Conservation (phyloP, 2,113 vertebrate genomes). For the Pyxicephalus adspersus region DNA sequence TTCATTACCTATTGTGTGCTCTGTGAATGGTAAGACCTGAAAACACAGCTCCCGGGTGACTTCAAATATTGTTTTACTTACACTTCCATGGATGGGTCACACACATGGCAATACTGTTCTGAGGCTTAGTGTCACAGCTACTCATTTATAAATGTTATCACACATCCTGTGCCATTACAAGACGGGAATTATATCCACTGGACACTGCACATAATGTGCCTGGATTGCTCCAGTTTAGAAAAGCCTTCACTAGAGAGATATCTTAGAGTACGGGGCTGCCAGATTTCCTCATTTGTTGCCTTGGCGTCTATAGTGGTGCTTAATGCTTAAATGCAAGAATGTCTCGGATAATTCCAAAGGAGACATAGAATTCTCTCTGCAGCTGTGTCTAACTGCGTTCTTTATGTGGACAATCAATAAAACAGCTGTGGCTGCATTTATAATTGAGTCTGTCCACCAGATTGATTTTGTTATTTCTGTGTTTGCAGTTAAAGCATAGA, state of each 20-base stretch:
- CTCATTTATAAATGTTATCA: conserved; percentile 40
- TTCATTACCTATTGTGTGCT: conserved; percentile 38
- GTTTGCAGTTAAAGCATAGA: not conserved
- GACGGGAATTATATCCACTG: not conserved
- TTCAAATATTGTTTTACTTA: conserved; percentile 28
- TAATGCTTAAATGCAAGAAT: conserved; percentile 38
- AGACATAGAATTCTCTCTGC: conserved; percentile 28
- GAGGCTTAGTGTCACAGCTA: conserved; percentile 1
- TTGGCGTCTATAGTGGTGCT: conserved; percentile 43
- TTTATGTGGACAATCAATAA: conserved; percentile 33
- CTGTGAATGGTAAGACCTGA: conserved; percentile 16
- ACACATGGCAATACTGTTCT: conserved; percentile 25
- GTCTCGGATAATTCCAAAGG: conserved; percentile 36
- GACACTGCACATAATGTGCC: conserved; percentile 29
- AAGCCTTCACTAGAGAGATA: conserved; percentile 34
- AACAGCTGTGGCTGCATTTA: conserved; percentile 25
- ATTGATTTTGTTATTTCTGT: conserved; percentile 4
- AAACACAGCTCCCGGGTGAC: conserved; percentile 19
- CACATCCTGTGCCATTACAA: not conserved
- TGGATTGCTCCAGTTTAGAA: conserved; percentile 4
- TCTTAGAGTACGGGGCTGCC: conserved; percentile 17
- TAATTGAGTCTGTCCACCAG: not conserved
- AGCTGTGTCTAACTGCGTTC: conserved; percentile 44
- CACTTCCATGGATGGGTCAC: not conserved
- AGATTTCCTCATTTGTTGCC: conserved; percentile 40